Percentiles rank a stretch among this genome's conserved stretches.
Conservation (phyloP, 2,888 invertebrate genomes). For the Polyploca ridens region DNA sequence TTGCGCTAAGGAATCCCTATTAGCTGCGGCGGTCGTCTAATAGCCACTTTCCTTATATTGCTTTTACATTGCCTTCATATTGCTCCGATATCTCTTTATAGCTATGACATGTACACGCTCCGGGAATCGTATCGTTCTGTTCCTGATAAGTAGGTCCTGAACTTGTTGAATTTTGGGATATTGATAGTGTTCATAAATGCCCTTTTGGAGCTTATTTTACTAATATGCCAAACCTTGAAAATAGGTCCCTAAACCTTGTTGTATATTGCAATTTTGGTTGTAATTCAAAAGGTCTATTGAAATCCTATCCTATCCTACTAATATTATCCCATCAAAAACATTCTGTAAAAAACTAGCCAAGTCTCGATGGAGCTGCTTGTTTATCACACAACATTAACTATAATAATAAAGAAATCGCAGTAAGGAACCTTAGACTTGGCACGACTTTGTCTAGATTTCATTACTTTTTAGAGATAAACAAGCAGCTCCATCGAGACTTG, state of each 20-base stretch:
- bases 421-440: no score
- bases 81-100: slow-evolving; percentile 28
- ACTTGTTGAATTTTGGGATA: neutral
- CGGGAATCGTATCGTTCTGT: neutral
- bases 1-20: slow-evolving; percentile 48
- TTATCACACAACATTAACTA: no score
- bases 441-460: no score
- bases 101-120: neutral
- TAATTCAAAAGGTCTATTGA: no score
- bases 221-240: neutral
- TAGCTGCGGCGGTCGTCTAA: slow-evolving; percentile 38
- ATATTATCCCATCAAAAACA: no score
- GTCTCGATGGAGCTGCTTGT: no score
- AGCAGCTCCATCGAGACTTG: no score
- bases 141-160: neutral
- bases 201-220: neutral
- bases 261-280: neutral
- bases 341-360: no score
- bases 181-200: neutral
- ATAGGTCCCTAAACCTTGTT: neutral
- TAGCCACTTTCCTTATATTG: slow-evolving; percentile 46
- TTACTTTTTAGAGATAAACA: no score
- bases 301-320: no score
- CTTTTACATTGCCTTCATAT: slow-evolving; percentile 28
- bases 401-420: no score